phyloP scores from a whole-genome alignment of 2,888 invertebrate genomes.

The Pseudococcus longispinus region DNA sequence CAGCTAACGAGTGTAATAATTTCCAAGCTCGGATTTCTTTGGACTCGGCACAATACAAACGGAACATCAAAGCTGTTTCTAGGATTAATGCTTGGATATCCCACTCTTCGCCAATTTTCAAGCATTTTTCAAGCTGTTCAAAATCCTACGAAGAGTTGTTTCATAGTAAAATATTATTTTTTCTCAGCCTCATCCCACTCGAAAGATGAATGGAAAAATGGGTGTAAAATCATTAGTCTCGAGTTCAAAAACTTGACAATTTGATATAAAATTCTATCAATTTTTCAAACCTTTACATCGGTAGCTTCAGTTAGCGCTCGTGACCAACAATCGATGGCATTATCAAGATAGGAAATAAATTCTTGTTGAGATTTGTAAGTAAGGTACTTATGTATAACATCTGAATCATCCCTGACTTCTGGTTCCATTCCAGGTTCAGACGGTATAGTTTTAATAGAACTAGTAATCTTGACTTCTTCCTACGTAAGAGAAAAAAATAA shows the following conservation, averaged over 20 bases:
- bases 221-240: too few species aligned
- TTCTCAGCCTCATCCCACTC: neutral
- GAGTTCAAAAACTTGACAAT: neutral
- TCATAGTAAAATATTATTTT: neutral
- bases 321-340: neutral
- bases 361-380: neutral
- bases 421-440: slow-evolving; percentile 11
- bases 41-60: slow-evolving; percentile 21
- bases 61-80: slow-evolving; percentile 19
- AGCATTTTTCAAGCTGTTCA: neutral
- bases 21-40: slow-evolving; percentile 41
- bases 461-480: neutral
- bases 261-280: neutral
- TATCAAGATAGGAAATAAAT: neutral
- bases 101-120: neutral
- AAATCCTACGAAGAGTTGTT: neutral
- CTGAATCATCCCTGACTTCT: slow-evolving; percentile 9
- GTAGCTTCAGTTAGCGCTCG: neutral
- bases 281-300: neutral
- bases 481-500: neutral
- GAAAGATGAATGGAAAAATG: too few species aligned
- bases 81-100: neutral
- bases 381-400: neutral
- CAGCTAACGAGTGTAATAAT: neutral
- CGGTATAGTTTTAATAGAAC: neutral